Evolutionary conservation across 2,113 vertebrate genomes (phyloP).

Genomic region (Zeus faber): DNA sequence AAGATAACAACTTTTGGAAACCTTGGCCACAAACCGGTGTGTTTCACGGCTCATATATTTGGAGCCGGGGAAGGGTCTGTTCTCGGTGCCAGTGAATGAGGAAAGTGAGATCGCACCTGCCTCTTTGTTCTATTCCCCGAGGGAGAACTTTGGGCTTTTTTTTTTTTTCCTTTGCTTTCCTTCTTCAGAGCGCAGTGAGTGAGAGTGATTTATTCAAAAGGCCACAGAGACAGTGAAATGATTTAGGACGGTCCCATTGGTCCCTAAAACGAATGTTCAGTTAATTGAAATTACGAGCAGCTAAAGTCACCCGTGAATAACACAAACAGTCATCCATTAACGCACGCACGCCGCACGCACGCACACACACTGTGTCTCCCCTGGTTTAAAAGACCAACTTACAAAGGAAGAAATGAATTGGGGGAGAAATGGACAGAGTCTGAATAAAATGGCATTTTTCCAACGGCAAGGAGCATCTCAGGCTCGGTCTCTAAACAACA

Average conservation of each 20-base stretch:
- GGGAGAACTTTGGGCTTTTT: constrained; percentile 76
- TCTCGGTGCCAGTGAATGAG: constrained; percentile 73
- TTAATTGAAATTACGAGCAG: constrained; percentile 39
- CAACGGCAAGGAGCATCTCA: no score
- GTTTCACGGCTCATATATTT: constrained; percentile 52
- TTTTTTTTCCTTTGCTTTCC: no score
- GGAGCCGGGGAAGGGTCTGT: constrained; percentile 47
- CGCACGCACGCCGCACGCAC: background rate
- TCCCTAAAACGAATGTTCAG: constrained; percentile 73
- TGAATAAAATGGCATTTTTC: no score
- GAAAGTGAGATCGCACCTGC: constrained; percentile 90
- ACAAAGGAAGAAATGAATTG: no score
- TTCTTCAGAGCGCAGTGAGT: no score
- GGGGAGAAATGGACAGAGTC: no score
- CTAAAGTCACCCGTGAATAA: background rate
- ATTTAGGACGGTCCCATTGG: constrained; percentile 68
- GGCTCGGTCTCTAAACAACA: no score
- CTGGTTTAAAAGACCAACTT: no score
- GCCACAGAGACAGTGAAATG: constrained; percentile 78
- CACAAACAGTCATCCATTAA: background rate
- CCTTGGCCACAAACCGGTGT: constrained; percentile 18
- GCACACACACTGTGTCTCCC: constrained; percentile 4
- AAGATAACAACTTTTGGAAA: no score
- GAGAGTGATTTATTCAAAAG: constrained; percentile 79
- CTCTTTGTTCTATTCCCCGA: constrained; percentile 83